These are phyloP conservation scores for Tetramorium alpestre DNA, from an alignment of 1,140 invertebrate genomes.

Conservation along the genomic window DNA sequence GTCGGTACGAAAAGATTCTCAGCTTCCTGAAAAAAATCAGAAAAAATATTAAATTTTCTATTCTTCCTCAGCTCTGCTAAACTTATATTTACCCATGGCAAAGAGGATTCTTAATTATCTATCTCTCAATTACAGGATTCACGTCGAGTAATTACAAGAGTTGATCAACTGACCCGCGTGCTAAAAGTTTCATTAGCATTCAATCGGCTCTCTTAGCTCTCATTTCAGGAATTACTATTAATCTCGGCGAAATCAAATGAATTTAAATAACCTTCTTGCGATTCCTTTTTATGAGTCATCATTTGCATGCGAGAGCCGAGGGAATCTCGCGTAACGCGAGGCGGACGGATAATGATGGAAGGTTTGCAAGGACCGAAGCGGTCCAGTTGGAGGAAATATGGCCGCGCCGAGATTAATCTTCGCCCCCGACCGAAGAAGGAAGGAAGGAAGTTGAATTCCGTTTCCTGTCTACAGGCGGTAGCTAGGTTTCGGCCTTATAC, in stretches of 20 bases:
- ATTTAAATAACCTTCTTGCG: background rate
- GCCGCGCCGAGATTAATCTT: conserved; percentile 81
- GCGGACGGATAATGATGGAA: conserved; percentile 3
- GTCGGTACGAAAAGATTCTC: background rate
- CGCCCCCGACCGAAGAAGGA: conserved; percentile 73
- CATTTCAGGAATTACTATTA: conserved; percentile 2
- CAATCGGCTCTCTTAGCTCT: background rate
- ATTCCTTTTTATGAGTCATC: background rate
- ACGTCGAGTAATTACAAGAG: background rate
- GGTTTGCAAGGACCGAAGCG: background rate
- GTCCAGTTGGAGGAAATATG: conserved; percentile 53
- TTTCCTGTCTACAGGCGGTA: conserved; percentile 79
- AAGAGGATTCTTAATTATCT: conserved; percentile 11
- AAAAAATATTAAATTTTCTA: background rate
- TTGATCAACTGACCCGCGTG: background rate
- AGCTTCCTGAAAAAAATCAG: background rate
- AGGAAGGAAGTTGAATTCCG: conserved; percentile 84
- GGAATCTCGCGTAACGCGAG: background rate
- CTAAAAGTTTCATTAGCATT: conserved; percentile 19
- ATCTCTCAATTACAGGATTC: background rate
- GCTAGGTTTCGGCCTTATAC: conserved; percentile 72
- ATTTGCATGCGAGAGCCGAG: conserved; percentile 19
- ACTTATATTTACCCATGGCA: background rate
- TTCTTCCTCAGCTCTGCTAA: background rate
- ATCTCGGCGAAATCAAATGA: conserved; percentile 5